Percentiles rank a stretch among this genome's conserved stretches.
Conservation (phyloP, 1,140 invertebrate genomes). For the Papilio dardanus region DNA sequence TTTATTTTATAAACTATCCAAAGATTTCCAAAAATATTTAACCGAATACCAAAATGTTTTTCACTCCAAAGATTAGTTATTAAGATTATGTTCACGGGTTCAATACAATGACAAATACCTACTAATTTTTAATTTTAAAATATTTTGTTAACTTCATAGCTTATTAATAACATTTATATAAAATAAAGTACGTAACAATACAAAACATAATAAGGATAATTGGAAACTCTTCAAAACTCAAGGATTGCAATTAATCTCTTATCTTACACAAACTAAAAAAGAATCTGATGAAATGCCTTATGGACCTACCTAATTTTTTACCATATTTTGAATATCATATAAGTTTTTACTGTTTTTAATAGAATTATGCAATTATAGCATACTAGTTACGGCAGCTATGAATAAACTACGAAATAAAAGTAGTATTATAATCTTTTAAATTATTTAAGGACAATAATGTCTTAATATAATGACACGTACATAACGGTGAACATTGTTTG, state of each 20-base stretch:
- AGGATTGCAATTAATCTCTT: too few species aligned
- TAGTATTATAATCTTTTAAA: neutral
- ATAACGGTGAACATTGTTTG: too few species aligned
- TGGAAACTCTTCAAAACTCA: too few species aligned
- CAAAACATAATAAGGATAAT: neutral
- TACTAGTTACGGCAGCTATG: neutral
- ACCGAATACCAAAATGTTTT: neutral
- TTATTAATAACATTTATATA: neutral
- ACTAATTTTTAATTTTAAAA: neutral
- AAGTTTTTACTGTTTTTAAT: neutral
- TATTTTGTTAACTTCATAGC: neutral
- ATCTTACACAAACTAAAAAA: too few species aligned
- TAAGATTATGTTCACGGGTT: neutral
- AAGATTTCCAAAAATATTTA: neutral
- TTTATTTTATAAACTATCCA: neutral
- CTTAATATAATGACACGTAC: neutral
- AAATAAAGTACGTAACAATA: neutral
- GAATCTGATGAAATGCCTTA: too few species aligned
- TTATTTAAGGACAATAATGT: neutral
- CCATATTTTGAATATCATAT: neutral
- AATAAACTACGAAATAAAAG: neutral
- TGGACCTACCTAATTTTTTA: too few species aligned
- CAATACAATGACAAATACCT: neutral
- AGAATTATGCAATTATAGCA: neutral
- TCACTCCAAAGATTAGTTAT: constrained; percentile 8